These are phyloP conservation scores for Miichthys miiuy DNA, from an alignment of 2,797 vertebrate genomes.

Conservation along the genomic window DNA sequence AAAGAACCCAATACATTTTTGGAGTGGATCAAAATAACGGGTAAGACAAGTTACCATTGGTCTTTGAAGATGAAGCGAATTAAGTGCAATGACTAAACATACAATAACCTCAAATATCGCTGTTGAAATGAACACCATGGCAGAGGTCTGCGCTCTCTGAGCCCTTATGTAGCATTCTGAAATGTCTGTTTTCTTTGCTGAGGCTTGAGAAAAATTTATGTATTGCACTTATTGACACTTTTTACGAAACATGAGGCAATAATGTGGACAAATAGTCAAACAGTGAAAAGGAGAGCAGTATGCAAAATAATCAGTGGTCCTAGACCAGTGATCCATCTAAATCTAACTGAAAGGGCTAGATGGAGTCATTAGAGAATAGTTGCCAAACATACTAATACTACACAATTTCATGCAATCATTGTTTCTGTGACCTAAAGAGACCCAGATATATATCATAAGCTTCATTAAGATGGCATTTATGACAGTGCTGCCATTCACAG, in stretches of 20 bases:
- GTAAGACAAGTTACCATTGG: no score
- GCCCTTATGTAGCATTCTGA: background rate
- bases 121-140: no score
- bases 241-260: conserved; percentile 50
- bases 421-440: conserved; percentile 11
- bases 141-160: no score
- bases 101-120: no score
- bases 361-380: conserved; percentile 20
- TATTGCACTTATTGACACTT: conserved; percentile 29
- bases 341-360: conserved; percentile 18
- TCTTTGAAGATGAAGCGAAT: no score
- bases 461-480: background rate
- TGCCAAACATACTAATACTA: background rate
- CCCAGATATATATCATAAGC: background rate
- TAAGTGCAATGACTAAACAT: no score
- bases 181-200: conserved; percentile 8
- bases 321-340: conserved; percentile 21
- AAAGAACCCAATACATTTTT: no score
- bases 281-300: conserved; percentile 14
- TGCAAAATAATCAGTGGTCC: conserved; percentile 27
- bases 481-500: conserved; percentile 7
- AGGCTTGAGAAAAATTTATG: conserved; percentile 15
- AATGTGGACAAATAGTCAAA: conserved; percentile 38
- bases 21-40: no score
- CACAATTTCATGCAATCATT: background rate